Base-by-base conservation (phyloP, 1,140 invertebrate species). In the Dreissena rostriformis region DNA sequence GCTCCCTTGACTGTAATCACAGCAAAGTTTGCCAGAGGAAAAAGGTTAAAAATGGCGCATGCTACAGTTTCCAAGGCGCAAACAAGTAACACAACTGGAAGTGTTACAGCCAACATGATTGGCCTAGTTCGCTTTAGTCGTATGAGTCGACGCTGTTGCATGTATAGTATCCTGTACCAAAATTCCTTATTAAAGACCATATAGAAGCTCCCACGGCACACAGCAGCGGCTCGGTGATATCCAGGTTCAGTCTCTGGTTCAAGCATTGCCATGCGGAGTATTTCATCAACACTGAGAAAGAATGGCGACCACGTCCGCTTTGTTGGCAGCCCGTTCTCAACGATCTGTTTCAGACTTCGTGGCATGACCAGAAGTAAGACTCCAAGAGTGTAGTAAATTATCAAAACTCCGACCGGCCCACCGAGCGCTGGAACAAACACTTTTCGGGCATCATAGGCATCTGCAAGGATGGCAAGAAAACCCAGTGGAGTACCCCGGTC, bases 351-450 rank as follows among this genome's bases (percentile, higher is more conserved):
- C 39, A 82, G 39, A 67, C 71, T 82, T 2, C 66, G 57, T 7
- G 80, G 80, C 4, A 82, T 65, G 22, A 82, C 63, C 10, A 74
- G 19, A 66, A 82, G 68, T 17, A 82, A 12, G 12, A 82, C 12
- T 6, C 53, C 57, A 19, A 73, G 14, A 19, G 67, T 24, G 53
- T 74, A 74, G 24, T 63, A 82, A 57, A 82, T 73, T 6, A 63
- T 66, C 10, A 74, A 26, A 19, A 82, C 24, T 55, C 55, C 70
- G 10, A 66, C 12, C n/a, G 80, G 57, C 28, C 80, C 80, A 49
- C 80, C 80, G 29, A 82, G 57, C 5, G 49, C 15, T 49, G 80
- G 80, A 8, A 55, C 80, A 53, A 82, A 82, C 17, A 52, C 55
- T 26, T 78, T 78, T 29, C 71, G 55, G 49, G 65, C 52, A 53